A percentile compares a stretch with the other conserved stretches of the same genome.
These are phyloP conservation scores for Hoplostethus mediterraneus DNA, from an alignment of 2,797 vertebrate genomes.

Conservation along the genomic window DNA sequence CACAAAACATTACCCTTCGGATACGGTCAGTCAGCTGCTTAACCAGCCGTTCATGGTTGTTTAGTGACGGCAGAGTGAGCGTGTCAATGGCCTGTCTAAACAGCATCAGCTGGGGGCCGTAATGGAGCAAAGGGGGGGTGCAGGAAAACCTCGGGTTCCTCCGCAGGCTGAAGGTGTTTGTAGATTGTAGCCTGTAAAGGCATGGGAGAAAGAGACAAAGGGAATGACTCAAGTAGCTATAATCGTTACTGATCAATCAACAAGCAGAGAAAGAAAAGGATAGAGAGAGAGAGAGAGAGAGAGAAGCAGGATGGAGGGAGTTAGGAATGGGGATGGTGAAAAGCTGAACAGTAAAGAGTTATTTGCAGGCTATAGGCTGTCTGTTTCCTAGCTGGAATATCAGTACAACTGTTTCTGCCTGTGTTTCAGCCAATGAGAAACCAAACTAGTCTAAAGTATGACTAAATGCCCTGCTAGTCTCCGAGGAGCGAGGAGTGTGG, in stretches of 20 bases:
- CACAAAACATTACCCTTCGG: constrained; percentile 42
- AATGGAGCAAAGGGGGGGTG: constrained; percentile 13
- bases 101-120: constrained; percentile 57
- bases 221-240: constrained; percentile 49
- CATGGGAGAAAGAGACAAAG: constrained; percentile 47
- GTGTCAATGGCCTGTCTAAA: constrained; percentile 71
- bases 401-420: constrained; percentile 46
- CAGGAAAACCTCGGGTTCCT: constrained; percentile 15
- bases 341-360: constrained; percentile 53
- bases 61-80: constrained; percentile 73
- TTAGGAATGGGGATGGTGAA: constrained; percentile 24
- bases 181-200: constrained; percentile 50
- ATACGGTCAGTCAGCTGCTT: constrained; percentile 77
- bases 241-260: constrained; percentile 61
- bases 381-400: constrained; percentile 47
- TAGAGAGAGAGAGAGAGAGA: constrained; percentile 23
- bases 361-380: constrained; percentile 49
- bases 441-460: constrained; percentile 78
- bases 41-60: constrained; percentile 73
- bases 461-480: constrained; percentile 80
- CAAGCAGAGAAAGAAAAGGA: constrained; percentile 41
- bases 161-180: constrained; percentile 38
- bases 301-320: constrained; percentile 10
- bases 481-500: constrained; percentile 77
- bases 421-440: constrained; percentile 72